Base-by-base conservation (phyloP, 2,888 invertebrate genomes). In the Ellobium chinense region DNA sequence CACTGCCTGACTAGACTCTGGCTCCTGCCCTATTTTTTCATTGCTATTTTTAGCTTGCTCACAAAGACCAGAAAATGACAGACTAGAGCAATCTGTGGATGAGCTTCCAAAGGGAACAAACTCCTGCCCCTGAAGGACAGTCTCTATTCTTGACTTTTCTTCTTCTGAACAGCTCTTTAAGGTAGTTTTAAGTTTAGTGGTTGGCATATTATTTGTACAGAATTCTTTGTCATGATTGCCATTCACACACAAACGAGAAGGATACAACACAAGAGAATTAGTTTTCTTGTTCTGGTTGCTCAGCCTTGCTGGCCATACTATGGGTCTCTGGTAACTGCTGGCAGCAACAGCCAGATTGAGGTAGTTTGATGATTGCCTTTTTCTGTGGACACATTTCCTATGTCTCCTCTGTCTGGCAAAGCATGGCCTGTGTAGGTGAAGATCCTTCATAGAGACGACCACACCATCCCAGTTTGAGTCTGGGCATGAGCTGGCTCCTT, bases 261-360 rank as follows among this genome's bases (percentile, higher is more conserved):
- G 78, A 12, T 54, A 21, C 14, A 79, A 54, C 27, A 79, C 27
- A 21, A 31, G 21, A 46, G 63, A 36, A n/a, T 24, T 54, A 21
- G 7, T 5, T 56, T 27, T 65, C n/a, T 54, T 36, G 54, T 14
- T 21, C 1, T 63, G 56, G 14, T 36, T 29, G 7, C 60, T 73
- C 9, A 79, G 69, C n/a, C 65, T 62, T 27, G 72, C 78, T 34
- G 78, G 78, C 78, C 78, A 79, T 2, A 79, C 72, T 54, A 79
- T 73, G 12, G 78, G 73, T 34, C 36, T 62, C 18, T 72, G 78
- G 39, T 34, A 31, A 29, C 27, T n/a, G 39, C 63, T 34, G 5
- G 78, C 78, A 18, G 78, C 78, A 36, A 79, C 65, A 21, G 78
- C 63, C 9, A 79, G 21, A 36, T 79, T 79, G 14, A 72, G 54